Evolutionary conservation across 2,113 vertebrate genomes (phyloP).

Genomic region (Columba janthina): DNA sequence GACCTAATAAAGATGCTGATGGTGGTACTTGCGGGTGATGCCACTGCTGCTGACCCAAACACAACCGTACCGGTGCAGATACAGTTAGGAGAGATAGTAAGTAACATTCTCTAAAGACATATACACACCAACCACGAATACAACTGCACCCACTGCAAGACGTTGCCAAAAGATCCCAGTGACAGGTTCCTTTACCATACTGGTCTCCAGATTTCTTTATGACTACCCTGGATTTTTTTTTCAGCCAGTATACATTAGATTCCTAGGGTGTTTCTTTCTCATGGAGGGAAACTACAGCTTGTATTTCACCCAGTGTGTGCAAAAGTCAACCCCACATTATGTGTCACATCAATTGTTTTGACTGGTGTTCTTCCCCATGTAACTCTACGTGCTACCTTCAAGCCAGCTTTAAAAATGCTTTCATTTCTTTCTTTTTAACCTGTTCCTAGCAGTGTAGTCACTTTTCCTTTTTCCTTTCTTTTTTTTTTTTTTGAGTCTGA

Average conservation of each 20-base stretch:
- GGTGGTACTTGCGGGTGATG: background rate
- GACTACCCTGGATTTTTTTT: background rate
- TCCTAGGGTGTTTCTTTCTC: background rate
- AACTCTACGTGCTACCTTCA: background rate
- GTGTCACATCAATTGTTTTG: background rate
- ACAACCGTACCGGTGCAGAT: background rate
- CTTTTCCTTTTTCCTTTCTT: background rate
- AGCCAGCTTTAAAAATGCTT: background rate
- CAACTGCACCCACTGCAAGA: background rate
- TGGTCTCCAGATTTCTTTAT: background rate
- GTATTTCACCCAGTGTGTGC: background rate
- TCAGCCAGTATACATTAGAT: background rate
- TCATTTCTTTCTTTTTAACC: background rate
- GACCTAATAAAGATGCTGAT: background rate
- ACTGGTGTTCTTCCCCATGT: background rate
- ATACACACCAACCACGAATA: background rate
- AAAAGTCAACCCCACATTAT: background rate
- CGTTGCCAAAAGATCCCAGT: background rate
- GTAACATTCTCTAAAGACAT: background rate
- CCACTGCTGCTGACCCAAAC: background rate
- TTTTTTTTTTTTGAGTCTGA: background rate
- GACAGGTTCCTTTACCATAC: background rate
- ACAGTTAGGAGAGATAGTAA: background rate
- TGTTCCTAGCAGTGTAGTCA: constrained; percentile 3
- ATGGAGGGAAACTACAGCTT: background rate